A percentile compares a stretch with the other conserved stretches of the same genome.
Conservation (phyloP, 1,140 invertebrate species). For the Neodiprion pinetum region DNA sequence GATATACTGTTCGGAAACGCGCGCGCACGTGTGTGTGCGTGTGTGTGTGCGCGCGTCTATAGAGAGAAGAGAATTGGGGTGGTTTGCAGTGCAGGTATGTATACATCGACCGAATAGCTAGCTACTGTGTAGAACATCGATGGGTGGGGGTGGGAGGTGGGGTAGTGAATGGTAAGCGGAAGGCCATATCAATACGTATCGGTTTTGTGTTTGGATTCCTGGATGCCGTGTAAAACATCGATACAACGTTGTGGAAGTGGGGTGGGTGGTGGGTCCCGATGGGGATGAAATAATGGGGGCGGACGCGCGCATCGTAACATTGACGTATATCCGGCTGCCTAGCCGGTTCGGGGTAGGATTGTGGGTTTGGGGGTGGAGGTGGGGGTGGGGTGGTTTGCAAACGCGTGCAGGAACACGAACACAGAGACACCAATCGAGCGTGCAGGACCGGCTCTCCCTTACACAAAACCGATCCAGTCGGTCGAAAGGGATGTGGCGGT, state of each 20-base stretch:
- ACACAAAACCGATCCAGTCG: slow-evolving; percentile 43
- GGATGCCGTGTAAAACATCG: slow-evolving; percentile 12
- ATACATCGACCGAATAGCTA: background rate
- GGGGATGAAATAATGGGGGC: slow-evolving; percentile 51
- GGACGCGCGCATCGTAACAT: slow-evolving; percentile 52
- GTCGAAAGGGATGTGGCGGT: slow-evolving; percentile 31
- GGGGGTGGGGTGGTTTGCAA: background rate
- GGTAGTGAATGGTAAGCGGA: slow-evolving; percentile 54
- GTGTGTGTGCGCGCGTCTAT: background rate
- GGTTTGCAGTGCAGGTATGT: no score
- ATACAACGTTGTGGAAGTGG: slow-evolving; percentile 7
- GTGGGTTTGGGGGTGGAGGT: slow-evolving; percentile 20
- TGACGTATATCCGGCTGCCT: slow-evolving; percentile 37
- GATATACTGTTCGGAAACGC: slow-evolving; percentile 53
- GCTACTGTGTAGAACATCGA: slow-evolving; percentile 25
- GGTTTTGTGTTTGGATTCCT: slow-evolving; percentile 39
- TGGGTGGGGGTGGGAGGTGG: no score
- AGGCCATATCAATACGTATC: slow-evolving; percentile 57
- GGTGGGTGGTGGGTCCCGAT: slow-evolving; percentile 29
- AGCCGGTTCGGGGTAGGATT: no score
- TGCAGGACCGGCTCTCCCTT: slow-evolving; percentile 31
- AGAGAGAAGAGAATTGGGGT: no score
- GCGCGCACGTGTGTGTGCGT: slow-evolving; percentile 26
- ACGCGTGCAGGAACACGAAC: slow-evolving; percentile 36
- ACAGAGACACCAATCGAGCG: slow-evolving; percentile 47